Conservation (phyloP, 2,888 invertebrate species). For the Drosophila longiperda region DNA sequence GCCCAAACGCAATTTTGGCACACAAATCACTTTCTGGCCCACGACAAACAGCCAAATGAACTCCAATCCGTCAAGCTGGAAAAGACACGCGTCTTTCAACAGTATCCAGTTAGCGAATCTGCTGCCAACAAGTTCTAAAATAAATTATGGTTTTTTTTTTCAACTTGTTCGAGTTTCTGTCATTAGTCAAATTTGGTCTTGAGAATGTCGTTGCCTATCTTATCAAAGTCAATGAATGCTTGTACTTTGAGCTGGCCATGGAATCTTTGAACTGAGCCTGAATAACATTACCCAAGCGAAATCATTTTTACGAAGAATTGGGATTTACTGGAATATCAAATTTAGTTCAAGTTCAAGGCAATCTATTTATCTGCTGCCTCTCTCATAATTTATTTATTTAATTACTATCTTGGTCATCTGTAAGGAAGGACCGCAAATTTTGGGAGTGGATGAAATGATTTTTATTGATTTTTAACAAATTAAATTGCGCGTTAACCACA, state of each 20-base stretch:
- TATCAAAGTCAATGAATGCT: neutral
- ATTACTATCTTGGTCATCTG: constrained; percentile 7
- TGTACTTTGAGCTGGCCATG: neutral
- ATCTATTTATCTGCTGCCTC: neutral
- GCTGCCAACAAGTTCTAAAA: constrained; percentile 53
- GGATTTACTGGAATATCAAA: neutral
- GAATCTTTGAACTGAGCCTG: neutral
- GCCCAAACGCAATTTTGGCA: constrained; percentile 77
- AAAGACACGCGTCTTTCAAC: constrained; percentile 73
- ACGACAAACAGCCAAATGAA: constrained; percentile 70
- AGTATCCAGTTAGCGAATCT: constrained; percentile 66
- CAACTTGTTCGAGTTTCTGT: neutral
- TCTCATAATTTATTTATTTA: neutral
- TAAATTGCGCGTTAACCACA: constrained; percentile 78
- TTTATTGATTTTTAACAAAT: constrained; percentile 80
- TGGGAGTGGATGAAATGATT: constrained; percentile 56
- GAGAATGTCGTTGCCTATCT: constrained; percentile 2
- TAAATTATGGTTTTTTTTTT: constrained; percentile 6
- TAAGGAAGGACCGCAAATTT: neutral
- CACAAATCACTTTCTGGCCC: constrained; percentile 76
- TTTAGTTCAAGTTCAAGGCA: neutral
- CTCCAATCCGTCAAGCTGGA: constrained; percentile 66
- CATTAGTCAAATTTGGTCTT: neutral
- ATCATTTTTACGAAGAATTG: neutral
- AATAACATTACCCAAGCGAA: neutral